phyloP scores from a whole-genome alignment of 2,888 invertebrate genomes.

The Phania funesta region DNA sequence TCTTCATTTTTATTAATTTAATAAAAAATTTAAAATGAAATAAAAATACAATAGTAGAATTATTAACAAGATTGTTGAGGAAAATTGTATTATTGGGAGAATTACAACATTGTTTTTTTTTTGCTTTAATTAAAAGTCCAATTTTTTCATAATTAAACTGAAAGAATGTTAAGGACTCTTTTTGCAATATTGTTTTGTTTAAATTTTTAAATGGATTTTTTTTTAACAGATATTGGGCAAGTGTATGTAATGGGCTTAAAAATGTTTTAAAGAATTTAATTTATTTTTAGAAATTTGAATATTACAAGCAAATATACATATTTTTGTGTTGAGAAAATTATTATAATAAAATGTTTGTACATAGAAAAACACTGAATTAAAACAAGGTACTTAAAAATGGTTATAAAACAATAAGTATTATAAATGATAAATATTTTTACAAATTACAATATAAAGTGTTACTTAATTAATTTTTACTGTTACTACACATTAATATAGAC shows the following conservation, averaged over 20 bases:
- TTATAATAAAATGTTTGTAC: constrained; percentile 38
- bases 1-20: constrained; percentile 65
- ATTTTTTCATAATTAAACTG: too few species aligned
- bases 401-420: background rate
- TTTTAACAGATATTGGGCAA: too few species aligned
- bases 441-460: constrained; percentile 37
- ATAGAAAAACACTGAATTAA: constrained; percentile 52
- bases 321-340: background rate
- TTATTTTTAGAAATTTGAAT: too few species aligned
- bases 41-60: background rate
- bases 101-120: background rate
- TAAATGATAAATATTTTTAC: constrained; percentile 32
- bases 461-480: background rate
- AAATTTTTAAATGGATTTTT: too few species aligned
- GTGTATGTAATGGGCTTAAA: too few species aligned
- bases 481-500: constrained; percentile 21
- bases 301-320: too few species aligned
- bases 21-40: constrained; percentile 51
- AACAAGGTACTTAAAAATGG: background rate
- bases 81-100: background rate
- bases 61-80: constrained; percentile 1
- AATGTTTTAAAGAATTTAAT: too few species aligned
- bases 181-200: too few species aligned
- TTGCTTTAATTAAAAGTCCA: too few species aligned
- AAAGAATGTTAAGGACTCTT: too few species aligned